Evolutionary conservation across 1,140 invertebrate genomes (phyloP), one percentile per base, ranked within the genome.

Genomic region (Mya arenaria): DNA sequence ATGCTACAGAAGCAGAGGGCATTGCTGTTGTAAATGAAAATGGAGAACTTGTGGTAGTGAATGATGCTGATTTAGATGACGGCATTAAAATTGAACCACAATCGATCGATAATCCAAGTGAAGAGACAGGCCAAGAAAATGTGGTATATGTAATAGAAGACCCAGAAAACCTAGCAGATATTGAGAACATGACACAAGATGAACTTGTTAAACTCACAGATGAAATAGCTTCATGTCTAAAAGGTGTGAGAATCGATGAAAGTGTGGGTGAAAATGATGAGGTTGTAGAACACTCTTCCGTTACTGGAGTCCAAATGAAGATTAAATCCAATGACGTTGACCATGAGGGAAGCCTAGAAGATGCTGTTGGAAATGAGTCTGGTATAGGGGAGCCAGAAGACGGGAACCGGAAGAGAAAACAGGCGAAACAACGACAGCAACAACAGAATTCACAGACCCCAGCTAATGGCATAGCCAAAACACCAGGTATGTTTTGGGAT

Each of bases 1-100:
- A 39, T 3, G 19, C 4, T 30, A n/a, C 66, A 32, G 36, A 62
- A 17, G 13, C 44, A 30, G 77, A 80, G 58, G 77, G 77, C 8
- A 69, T 69, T 48, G 77, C 77, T 62, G 56, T 80, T 32, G 77
- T 80, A 4, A 71, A 80, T 71, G 66, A 80, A 48, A 34, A 80
- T 41, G 77, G 77, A 32, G 65, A 80, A 68, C 55, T 80, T 19
- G 52, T 44, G 36, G 28, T 77, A 41, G 60, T 69, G 25, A 4
- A 71, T 8, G 44, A 55, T 44, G 25, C 19, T 19, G 19, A 30
- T 62, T 15, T n/a, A n/a, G n/a, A n/a, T n/a, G n/a, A n/a, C n/a
- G n/a, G n/a, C n/a, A n/a, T n/a, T n/a, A n/a, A n/a, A n/a, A n/a
- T n/a, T n/a, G n/a, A n/a, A n/a, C n/a, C n/a, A n/a, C n/a, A n/a